Percentiles rank a stretch among this genome's conserved stretches.
These are phyloP conservation scores for Carterocephalus palaemon DNA, from an alignment of 2,888 invertebrate genomes.

Conservation along the genomic window DNA sequence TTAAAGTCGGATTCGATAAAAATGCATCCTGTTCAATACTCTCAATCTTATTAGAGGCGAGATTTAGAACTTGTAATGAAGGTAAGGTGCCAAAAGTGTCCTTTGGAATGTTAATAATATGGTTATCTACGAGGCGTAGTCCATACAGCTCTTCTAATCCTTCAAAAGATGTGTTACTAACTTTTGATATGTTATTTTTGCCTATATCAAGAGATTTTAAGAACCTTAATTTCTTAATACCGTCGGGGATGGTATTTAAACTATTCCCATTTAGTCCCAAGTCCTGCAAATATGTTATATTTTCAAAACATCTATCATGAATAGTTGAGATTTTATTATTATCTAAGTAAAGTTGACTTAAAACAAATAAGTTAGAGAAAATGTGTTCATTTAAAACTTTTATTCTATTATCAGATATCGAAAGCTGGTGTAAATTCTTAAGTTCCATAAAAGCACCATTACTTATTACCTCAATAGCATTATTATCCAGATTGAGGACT, in stretches of 20 bases:
- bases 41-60: conserved; percentile 87
- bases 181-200: conserved; percentile 85
- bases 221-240: conserved; percentile 82
- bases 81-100: conserved; percentile 86
- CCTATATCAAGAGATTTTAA: conserved; percentile 89
- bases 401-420: conserved; percentile 85
- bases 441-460: conserved; percentile 86
- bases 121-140: conserved; percentile 88
- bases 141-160: conserved; percentile 86
- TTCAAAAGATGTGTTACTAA: conserved; percentile 86
- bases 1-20: conserved; percentile 83
- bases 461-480: conserved; percentile 83
- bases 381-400: conserved; percentile 82
- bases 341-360: conserved; percentile 85
- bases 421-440: conserved; percentile 86
- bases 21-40: conserved; percentile 88
- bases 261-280: conserved; percentile 86
- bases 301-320: conserved; percentile 84
- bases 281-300: conserved; percentile 87
- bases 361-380: conserved; percentile 84
- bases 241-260: conserved; percentile 82
- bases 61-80: conserved; percentile 86
- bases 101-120: conserved; percentile 84
- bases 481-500: conserved; percentile 85
- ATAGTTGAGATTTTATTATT: conserved; percentile 83